Evolutionary conservation across 2,888 invertebrate species (phyloP).

Genomic region (Cistogaster globosa): DNA sequence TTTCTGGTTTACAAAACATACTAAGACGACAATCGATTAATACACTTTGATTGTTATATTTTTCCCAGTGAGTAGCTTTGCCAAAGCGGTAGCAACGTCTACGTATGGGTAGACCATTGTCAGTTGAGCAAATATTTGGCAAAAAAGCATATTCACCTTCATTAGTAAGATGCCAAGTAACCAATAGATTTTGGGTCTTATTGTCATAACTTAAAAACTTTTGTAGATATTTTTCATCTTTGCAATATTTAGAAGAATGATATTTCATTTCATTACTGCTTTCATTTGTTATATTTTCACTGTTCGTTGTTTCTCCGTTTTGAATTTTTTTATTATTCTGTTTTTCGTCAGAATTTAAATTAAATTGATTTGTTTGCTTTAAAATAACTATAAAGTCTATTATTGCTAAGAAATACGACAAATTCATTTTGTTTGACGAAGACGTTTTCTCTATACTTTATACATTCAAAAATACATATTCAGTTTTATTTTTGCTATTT

Average conservation of each 20-base stretch:
- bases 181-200: conserved; percentile 54
- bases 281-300: conserved; percentile 2
- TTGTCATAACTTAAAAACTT: conserved; percentile 36
- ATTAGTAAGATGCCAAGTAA: conserved; percentile 59
- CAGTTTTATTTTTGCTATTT: neutral
- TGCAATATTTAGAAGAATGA: conserved; percentile 12
- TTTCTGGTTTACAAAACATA: conserved; percentile 66
- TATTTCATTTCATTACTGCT: neutral
- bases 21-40: conserved; percentile 51
- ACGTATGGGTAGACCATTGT: conserved; percentile 37
- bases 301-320: neutral
- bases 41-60: conserved; percentile 23
- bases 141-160: conserved; percentile 41
- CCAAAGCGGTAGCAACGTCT: conserved; percentile 15
- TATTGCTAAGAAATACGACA: conserved; percentile 2
- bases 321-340: too few species aligned
- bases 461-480: conserved; percentile 10
- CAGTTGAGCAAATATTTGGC: conserved; percentile 54
- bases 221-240: conserved; percentile 48
- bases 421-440: conserved; percentile 29
- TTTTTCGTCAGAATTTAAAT: neutral
- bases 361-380: neutral
- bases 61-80: neutral
- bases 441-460: conserved; percentile 1
- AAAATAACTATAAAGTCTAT: conserved; percentile 7